Base-by-base conservation (phyloP, 2,797 vertebrate genomes). In the Astyanax mexicanus region DNA sequence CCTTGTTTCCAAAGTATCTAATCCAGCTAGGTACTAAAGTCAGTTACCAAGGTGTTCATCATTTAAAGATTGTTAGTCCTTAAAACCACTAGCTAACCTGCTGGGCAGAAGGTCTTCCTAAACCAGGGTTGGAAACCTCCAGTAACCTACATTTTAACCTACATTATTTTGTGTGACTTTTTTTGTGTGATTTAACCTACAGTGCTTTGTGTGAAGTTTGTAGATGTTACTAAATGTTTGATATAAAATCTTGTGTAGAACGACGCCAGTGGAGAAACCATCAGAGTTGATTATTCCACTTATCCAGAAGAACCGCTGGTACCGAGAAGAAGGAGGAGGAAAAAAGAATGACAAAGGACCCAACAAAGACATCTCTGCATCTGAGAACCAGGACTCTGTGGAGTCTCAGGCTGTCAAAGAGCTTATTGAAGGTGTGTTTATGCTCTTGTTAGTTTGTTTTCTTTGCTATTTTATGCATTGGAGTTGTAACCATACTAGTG, bases 401-500 rank as follows among this genome's bases (percentile, higher is more conserved):
- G 93, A 95, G 29, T 93, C 94, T 12, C 95, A 93, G 81, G 96
- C 96, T 19, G 94, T 97, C 77, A 94, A 93, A 84, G 96, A 98
- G 49, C 91, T 98, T 6, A 96, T 96, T 67, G 95, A 95, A 90
- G 96, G 94, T 95, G 15, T n/a, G 84, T n/a, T 60, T 15, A 19
- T 4, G 15, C 23, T 35, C 11, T 12, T 35, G 5, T 23, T 23
- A 4, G 9, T 52, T 9, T 32, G 3, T 13, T 13, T 4, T 7
- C 17, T 23, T 3, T 32, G 29, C 5, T 45, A 15, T 5, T n/a
- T 3, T 15, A 11, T 37, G 2, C 2, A 32, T 32, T 32, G 5
- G 5, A 32, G 2, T 32, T 32, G 29, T 32, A 32, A 32, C 5
- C 5, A 2, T 32, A 32, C n/a, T 32, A n/a, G n/a, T n/a, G n/a